A percentile compares a stretch with the other conserved stretches of the same genome.
phyloP scores from a whole-genome alignment of 1,140 invertebrate genomes.

The Conus betulinus region DNA sequence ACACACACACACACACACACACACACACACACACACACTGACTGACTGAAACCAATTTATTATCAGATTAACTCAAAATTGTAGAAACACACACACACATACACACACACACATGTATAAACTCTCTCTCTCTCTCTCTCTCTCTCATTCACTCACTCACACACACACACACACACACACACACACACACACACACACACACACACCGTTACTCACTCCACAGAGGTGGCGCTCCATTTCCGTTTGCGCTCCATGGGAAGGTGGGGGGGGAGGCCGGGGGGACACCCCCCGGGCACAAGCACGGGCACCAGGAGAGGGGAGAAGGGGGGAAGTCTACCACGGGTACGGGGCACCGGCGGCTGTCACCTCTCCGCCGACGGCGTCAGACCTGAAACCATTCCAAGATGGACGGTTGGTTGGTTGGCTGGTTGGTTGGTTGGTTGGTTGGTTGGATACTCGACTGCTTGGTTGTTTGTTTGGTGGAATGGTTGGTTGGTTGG shows the following conservation, averaged over 20 bases:
- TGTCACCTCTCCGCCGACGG: not conserved
- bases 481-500: no score
- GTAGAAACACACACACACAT: no score
- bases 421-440: no score
- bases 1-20: not conserved
- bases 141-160: no score
- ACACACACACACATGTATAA: no score
- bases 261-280: not conserved
- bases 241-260: constrained; percentile 36
- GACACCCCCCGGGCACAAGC: not conserved
- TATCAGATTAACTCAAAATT: no score
- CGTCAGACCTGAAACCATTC: not conserved
- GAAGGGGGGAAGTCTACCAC: not conserved
- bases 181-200: not conserved
- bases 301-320: not conserved
- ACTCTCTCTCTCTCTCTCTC: not conserved
- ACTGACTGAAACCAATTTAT: no score
- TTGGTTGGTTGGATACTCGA: no score
- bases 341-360: not conserved
- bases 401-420: no score
- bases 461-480: no score
- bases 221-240: constrained; percentile 38
- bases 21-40: no score
- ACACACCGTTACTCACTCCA: constrained; percentile 28
- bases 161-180: no score